Conservation (phyloP, 2,888 invertebrate genomes). For the Eudemis profundana region DNA sequence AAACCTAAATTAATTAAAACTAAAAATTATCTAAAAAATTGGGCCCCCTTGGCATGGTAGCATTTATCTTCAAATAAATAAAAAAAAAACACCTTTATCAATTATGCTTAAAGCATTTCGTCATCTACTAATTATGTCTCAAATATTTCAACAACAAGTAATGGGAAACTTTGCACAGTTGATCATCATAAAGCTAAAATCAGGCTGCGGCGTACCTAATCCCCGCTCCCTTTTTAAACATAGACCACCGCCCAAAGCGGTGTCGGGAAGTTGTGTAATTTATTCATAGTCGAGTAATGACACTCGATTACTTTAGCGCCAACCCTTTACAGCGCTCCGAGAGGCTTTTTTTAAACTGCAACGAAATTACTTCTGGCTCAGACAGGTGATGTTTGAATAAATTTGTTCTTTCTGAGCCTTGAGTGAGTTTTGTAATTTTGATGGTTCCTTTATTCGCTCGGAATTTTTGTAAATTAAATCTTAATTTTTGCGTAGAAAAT, state of each 20-base stretch:
- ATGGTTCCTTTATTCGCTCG: not conserved
- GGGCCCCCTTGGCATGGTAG: too few species aligned
- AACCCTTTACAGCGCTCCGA: slow-evolving; percentile 78
- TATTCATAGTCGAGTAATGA: slow-evolving; percentile 85
- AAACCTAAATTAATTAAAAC: too few species aligned
- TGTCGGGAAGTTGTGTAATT: slow-evolving; percentile 77
- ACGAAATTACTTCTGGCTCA: slow-evolving; percentile 66
- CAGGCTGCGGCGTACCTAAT: not conserved
- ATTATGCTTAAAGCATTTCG: too few species aligned
- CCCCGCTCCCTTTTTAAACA: slow-evolving; percentile 47
- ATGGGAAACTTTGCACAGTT: too few species aligned
- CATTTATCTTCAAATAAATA: too few species aligned
- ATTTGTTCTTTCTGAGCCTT: slow-evolving; percentile 18
- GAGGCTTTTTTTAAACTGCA: slow-evolving; percentile 72
- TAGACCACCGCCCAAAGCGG: slow-evolving; percentile 58
- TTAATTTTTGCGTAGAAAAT: not conserved
- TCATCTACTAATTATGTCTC: too few species aligned
- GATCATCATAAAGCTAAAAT: not conserved
- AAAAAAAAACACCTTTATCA: too few species aligned
- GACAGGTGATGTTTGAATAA: slow-evolving; percentile 41
- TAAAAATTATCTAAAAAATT: too few species aligned
- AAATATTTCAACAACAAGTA: too few species aligned
- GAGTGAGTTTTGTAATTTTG: slow-evolving; percentile 21
- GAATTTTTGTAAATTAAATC: not conserved
- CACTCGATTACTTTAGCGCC: slow-evolving; percentile 82